Conservation (phyloP, 2,888 invertebrate genomes). For the Strigamia crassipes region DNA sequence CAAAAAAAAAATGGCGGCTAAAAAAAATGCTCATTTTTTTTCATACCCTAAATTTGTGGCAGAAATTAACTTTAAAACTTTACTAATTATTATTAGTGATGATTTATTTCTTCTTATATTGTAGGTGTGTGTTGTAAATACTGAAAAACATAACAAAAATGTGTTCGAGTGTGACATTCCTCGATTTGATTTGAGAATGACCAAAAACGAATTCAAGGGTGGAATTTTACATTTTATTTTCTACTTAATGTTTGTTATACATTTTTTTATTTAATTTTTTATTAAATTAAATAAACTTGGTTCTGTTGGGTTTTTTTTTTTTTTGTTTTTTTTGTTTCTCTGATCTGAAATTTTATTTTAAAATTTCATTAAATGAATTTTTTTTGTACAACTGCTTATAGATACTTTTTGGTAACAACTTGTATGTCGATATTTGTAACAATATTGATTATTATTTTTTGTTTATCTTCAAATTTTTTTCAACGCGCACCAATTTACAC, state of each 20-base stretch:
- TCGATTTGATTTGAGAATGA: slow-evolving; percentile 17
- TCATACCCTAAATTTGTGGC: neutral
- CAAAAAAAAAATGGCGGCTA: neutral
- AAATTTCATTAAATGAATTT: neutral
- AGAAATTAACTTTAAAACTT: neutral
- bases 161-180: neutral
- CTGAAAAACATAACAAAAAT: neutral
- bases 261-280: neutral
- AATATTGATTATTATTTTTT: neutral
- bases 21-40: neutral
- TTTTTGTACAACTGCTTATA: slow-evolving; percentile 4
- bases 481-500: neutral
- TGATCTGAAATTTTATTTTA: neutral
- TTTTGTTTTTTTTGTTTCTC: neutral
- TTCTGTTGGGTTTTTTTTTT: neutral
- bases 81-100: neutral
- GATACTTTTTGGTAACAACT: neutral
- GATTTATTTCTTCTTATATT: neutral
- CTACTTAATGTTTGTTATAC: neutral
- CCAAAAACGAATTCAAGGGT: neutral
- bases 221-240: slow-evolving; percentile 10
- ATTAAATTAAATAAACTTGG: neutral
- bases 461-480: neutral
- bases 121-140: slow-evolving; percentile 21
- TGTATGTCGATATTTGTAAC: neutral